These are phyloP conservation scores for Edolisoma coerulescens DNA, from an alignment of 2,113 vertebrate species.

Conservation along the genomic window DNA sequence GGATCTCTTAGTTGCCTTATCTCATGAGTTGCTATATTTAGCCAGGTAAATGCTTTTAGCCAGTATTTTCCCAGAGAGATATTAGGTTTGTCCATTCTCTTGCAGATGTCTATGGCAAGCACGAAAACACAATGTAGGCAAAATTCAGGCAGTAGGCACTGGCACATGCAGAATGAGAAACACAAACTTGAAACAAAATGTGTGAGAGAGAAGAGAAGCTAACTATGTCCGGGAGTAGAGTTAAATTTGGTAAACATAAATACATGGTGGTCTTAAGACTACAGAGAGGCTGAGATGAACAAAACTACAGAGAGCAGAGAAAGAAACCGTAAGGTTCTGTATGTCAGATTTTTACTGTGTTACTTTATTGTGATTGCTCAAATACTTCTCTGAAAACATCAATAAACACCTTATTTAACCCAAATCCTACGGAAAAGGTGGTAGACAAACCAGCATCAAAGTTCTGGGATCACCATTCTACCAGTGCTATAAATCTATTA, in stretches of 20 bases:
- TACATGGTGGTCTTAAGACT: neutral
- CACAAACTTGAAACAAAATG: neutral
- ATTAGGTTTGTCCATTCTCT: neutral
- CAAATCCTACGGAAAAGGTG: neutral
- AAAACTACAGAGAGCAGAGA: neutral
- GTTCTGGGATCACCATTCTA: neutral
- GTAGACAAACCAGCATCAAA: neutral
- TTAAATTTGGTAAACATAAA: neutral
- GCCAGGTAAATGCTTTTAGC: neutral
- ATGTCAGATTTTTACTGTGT: neutral
- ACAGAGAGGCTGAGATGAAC: neutral
- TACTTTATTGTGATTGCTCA: neutral
- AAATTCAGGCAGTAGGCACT: neutral
- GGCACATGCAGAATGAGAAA: neutral
- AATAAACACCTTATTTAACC: neutral
- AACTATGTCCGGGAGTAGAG: neutral
- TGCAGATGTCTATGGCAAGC: neutral
- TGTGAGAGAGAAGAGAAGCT: neutral
- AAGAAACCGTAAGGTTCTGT: neutral
- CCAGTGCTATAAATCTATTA: neutral
- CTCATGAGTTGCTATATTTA: neutral
- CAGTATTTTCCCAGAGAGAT: neutral
- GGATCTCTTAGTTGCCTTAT: neutral
- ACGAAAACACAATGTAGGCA: rapidly evolving
- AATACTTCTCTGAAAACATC: neutral